phyloP scores from a whole-genome alignment of 2,113 vertebrate species.

The Cathartes aura region DNA sequence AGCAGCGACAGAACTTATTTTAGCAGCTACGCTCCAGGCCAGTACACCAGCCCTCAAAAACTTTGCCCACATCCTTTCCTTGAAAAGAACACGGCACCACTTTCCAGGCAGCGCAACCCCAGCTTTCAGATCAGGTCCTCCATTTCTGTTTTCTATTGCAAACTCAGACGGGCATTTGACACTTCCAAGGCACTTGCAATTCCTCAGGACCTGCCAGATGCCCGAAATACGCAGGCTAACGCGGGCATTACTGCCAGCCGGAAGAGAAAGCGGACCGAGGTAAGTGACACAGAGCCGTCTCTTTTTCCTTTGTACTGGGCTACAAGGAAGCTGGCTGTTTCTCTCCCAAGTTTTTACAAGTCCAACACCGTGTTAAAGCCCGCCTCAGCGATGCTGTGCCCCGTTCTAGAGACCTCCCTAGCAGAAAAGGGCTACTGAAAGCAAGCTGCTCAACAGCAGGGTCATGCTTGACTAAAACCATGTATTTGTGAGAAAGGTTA shows the following conservation, averaged over 20 bases:
- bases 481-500: background rate
- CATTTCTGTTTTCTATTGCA: background rate
- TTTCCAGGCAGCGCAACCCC: background rate
- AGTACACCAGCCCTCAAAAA: accelerated
- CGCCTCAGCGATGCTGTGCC: accelerated
- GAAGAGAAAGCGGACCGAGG: too few relatives aligned
- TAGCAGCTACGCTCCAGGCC: background rate
- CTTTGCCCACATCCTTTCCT: background rate
- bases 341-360: background rate
- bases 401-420: background rate
- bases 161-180: background rate
- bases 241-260: background rate
- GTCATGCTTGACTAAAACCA: too few relatives aligned
- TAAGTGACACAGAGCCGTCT: background rate
- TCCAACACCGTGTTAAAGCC: accelerated
- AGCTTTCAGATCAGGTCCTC: background rate
- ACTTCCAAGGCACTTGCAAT: background rate
- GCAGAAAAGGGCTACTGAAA: background rate
- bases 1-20: background rate
- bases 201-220: background rate
- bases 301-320: accelerated
- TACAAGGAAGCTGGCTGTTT: background rate
- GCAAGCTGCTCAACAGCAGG: background rate
- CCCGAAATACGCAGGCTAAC: accelerated
- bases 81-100: too few relatives aligned